Evolutionary conservation across 2,113 vertebrate species (phyloP).

Genomic region (Cavia porcellus): DNA sequence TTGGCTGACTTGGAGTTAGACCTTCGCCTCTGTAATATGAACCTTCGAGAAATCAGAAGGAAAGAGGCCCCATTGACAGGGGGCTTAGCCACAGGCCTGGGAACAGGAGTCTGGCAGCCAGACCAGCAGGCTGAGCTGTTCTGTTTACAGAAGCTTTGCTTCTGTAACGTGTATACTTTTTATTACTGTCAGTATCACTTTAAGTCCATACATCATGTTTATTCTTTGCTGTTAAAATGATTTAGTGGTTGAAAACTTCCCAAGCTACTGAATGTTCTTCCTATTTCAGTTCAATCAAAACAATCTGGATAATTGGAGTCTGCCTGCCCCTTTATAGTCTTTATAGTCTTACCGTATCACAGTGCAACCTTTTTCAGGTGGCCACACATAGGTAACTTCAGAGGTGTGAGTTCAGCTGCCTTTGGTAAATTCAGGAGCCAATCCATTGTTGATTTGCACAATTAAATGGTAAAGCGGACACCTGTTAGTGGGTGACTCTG

Average conservation of each 20-base stretch:
- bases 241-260: neutral
- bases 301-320: neutral
- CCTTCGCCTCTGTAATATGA: neutral
- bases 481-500: accelerated
- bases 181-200: neutral
- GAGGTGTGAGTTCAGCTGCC: neutral
- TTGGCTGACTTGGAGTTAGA: neutral
- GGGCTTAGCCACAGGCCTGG: neutral
- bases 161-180: neutral
- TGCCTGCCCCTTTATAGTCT: neutral
- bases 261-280: neutral
- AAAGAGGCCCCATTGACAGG: accelerated
- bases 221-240: neutral
- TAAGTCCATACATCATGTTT: too few species aligned
- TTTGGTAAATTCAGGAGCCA: neutral
- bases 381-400: neutral
- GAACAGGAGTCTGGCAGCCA: neutral
- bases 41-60: neutral
- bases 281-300: neutral
- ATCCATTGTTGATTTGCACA: neutral
- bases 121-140: neutral
- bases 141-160: neutral
- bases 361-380: neutral
- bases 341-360: accelerated
- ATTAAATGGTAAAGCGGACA: neutral